These are phyloP conservation scores for Gobio gobio DNA, from an alignment of 2,113 vertebrate species.

Conservation along the genomic window DNA sequence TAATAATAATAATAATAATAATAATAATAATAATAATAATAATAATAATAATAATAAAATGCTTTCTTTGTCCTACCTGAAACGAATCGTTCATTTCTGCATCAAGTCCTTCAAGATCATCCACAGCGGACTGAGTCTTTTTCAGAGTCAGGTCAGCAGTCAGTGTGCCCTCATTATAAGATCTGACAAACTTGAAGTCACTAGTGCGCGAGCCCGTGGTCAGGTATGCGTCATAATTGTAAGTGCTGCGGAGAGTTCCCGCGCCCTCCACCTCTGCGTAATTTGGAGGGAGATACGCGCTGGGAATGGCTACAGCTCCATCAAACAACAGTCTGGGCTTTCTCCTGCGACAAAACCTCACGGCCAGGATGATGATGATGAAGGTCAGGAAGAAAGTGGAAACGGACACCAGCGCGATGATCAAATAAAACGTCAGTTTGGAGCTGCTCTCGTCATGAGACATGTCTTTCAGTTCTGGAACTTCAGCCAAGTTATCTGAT, in stretches of 20 bases:
- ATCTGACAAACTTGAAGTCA: conserved; percentile 60
- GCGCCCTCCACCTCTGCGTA: conserved; percentile 30
- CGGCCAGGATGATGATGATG: conserved; percentile 55
- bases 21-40: too few relatives aligned
- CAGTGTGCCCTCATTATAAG: conserved; percentile 56
- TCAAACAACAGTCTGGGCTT: conserved; percentile 11
- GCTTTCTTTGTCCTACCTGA: too few relatives aligned
- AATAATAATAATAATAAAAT: too few relatives aligned
- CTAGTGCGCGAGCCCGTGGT: conserved; percentile 58
- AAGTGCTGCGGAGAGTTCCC: conserved; percentile 30
- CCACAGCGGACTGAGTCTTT: conserved; percentile 20
- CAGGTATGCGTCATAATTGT: conserved; percentile 38
- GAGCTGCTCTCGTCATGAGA: conserved; percentile 57
- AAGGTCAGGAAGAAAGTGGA: conserved; percentile 69
- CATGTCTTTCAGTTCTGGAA: too few relatives aligned
- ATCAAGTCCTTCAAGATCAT: conserved; percentile 4
- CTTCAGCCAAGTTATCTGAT: too few relatives aligned
- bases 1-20: too few relatives aligned
- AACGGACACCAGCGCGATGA: conserved; percentile 63
- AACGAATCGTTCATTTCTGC: neutral
- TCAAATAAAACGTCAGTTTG: conserved; percentile 70
- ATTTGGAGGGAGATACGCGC: neutral
- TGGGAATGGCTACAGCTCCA: too few relatives aligned
- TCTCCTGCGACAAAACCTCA: conserved; percentile 25
- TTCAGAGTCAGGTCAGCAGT: conserved; percentile 52